These are phyloP conservation scores for Nylanderia fulva DNA, from an alignment of 1,140 invertebrate genomes.

Conservation along the genomic window DNA sequence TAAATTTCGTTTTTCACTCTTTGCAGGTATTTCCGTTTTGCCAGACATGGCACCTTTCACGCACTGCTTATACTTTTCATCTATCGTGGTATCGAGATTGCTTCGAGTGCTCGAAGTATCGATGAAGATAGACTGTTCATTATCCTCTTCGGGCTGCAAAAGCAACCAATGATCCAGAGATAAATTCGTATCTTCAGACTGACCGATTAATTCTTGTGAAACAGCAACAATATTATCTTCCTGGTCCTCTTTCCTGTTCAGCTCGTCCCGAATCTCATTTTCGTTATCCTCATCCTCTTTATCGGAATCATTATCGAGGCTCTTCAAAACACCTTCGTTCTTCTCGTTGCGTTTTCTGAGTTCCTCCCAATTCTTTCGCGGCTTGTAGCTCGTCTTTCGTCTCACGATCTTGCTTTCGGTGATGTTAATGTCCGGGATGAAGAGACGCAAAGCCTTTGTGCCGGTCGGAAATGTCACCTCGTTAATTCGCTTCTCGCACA, in stretches of 20 bases:
- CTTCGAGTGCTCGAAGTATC: conserved; percentile 61
- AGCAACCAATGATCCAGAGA: conserved; percentile 69
- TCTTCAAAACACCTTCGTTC: conserved; percentile 82
- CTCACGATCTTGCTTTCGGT: conserved; percentile 84
- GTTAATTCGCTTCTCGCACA: conserved; percentile 83
- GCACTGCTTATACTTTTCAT: conserved; percentile 84
- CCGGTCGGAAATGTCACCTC: conserved; percentile 86
- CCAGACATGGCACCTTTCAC: conserved; percentile 77
- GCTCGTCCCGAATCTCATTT: conserved; percentile 47
- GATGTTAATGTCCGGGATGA: conserved; percentile 86
- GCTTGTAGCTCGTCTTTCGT: conserved; percentile 85
- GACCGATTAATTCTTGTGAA: not conserved
- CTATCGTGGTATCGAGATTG: conserved; percentile 78
- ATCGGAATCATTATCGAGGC: conserved; percentile 78
- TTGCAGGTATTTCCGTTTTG: conserved; percentile 25
- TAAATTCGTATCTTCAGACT: not conserved
- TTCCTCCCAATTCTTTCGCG: conserved; percentile 84
- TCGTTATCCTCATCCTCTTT: conserved; percentile 82
- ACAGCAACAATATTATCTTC: not conserved
- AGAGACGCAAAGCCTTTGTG: conserved; percentile 85
- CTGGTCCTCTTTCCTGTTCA: not conserved
- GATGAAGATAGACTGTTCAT: conserved; percentile 65
- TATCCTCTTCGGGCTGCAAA: conserved; percentile 54
- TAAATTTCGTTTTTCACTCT: conserved; percentile 24
- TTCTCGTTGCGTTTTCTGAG: conserved; percentile 83